phyloP scores from a whole-genome alignment of 1,140 invertebrate species.

The Lepidurus arcticus region DNA sequence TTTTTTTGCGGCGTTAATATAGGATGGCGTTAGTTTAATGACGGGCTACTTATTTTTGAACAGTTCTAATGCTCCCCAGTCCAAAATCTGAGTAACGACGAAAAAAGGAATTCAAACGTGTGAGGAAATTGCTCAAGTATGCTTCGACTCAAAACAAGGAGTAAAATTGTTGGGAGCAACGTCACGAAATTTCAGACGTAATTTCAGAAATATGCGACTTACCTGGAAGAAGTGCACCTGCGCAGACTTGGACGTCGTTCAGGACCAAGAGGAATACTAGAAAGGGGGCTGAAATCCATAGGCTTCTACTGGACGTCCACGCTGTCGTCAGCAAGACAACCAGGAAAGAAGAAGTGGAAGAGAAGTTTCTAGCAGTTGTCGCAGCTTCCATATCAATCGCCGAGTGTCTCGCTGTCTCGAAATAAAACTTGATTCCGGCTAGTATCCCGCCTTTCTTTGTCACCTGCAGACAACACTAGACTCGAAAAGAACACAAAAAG shows the following conservation, averaged over 20 bases:
- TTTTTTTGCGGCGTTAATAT: not conserved
- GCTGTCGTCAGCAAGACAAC: not conserved
- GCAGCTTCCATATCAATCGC: not conserved
- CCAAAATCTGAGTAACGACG: too few relatives aligned
- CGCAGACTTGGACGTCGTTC: not conserved
- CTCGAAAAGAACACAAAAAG: too few relatives aligned
- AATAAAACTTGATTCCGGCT: too few relatives aligned
- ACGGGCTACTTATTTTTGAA: not conserved
- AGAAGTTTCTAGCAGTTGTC: not conserved
- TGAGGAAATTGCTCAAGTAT: not conserved
- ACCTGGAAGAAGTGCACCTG: not conserved
- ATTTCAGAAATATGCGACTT: not conserved
- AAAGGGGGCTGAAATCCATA: not conserved
- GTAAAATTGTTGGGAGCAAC: not conserved
- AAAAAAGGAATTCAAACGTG: not conserved
- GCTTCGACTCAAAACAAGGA: not conserved
- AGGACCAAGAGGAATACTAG: not conserved
- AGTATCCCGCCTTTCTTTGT: too few relatives aligned
- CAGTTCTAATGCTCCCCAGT: too few relatives aligned
- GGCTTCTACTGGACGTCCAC: not conserved
- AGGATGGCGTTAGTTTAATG: not conserved
- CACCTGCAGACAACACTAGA: too few relatives aligned
- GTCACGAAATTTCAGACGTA: not conserved
- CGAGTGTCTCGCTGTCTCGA: too few relatives aligned
- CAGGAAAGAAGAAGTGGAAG: not conserved